A percentile compares a stretch with the other conserved stretches of the same genome.
Conservation (phyloP, 2,113 vertebrate species). For the Psephotus haematonotus region DNA sequence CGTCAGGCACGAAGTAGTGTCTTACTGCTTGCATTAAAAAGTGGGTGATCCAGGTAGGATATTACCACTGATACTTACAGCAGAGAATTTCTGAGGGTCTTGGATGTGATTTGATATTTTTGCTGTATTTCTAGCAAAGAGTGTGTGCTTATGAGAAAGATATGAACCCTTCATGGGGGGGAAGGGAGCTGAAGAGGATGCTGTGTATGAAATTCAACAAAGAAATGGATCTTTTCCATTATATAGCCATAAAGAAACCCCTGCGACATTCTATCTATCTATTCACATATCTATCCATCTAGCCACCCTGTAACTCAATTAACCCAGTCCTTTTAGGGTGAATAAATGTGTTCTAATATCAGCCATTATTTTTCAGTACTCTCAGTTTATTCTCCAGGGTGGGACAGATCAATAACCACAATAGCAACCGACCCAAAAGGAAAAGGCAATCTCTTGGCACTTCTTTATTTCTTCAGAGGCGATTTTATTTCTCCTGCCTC, state of each 20-base stretch:
- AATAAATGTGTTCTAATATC: slow-evolving; percentile 41
- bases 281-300: slow-evolving; percentile 2
- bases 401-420: slow-evolving; percentile 32
- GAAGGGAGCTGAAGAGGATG: not conserved
- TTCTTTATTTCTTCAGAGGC: slow-evolving; percentile 50
- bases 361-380: slow-evolving; percentile 43
- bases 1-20: not conserved
- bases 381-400: slow-evolving; percentile 17
- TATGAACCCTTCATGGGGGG: not conserved
- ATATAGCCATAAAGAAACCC: slow-evolving; percentile 4
- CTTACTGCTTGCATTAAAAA: not conserved
- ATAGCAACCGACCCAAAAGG: slow-evolving; percentile 11
- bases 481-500: slow-evolving; percentile 42
- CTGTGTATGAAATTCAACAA: not conserved
- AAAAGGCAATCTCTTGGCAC: slow-evolving; percentile 28
- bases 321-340: slow-evolving; percentile 49
- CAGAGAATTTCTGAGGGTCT: not conserved
- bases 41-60: not conserved
- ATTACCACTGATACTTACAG: not conserved
- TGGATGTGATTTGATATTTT: not conserved
- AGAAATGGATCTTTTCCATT: slow-evolving; percentile 43
- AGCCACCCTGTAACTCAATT: slow-evolving; percentile 31
- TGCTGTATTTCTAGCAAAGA: not conserved
- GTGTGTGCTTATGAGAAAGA: not conserved
- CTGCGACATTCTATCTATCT: not conserved